A percentile compares a stretch with the other conserved stretches of the same genome.
phyloP scores from a whole-genome alignment of 30 jellyfish, hydroid and myxozoan species.

The Catostylus mosaicus region DNA sequence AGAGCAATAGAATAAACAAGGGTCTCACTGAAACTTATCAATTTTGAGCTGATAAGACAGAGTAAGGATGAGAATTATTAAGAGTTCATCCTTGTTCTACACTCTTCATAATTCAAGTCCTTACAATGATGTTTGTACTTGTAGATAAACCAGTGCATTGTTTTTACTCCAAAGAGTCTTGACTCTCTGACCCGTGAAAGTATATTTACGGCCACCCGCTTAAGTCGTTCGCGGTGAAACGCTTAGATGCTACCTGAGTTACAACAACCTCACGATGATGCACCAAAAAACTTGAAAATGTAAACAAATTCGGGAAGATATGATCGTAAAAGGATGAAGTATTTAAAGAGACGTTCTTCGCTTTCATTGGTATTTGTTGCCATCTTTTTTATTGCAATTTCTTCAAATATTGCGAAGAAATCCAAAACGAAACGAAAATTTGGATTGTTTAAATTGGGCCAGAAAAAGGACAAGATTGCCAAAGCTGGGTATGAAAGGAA shows the following conservation, averaged over 20 bases:
- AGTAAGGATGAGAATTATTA: no score
- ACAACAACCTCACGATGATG: background rate
- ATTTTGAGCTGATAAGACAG: no score
- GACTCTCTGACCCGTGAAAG: constrained; percentile 37
- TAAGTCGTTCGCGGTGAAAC: background rate
- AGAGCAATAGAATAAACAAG: no score
- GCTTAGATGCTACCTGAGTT: background rate
- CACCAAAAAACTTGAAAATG: background rate
- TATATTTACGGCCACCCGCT: constrained; percentile 46
- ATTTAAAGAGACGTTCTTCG: background rate
- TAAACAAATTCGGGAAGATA: background rate
- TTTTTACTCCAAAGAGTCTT: background rate
- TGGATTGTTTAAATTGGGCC: background rate
- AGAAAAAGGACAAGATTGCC: constrained; percentile 8
- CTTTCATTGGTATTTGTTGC: background rate
- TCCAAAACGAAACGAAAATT: background rate
- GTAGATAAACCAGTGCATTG: background rate
- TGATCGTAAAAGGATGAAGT: constrained; percentile 13
- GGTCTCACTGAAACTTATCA: no score
- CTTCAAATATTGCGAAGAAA: background rate
- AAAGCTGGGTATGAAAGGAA: constrained; percentile 24
- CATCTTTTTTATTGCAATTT: background rate
- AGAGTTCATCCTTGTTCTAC: no score
- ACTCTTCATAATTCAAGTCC: no score
- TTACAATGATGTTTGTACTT: background rate